Evolutionary conservation across 2,888 invertebrate genomes (phyloP), one percentile per base, ranked within the genome.

Genomic region (Oeneis ivallda): DNA sequence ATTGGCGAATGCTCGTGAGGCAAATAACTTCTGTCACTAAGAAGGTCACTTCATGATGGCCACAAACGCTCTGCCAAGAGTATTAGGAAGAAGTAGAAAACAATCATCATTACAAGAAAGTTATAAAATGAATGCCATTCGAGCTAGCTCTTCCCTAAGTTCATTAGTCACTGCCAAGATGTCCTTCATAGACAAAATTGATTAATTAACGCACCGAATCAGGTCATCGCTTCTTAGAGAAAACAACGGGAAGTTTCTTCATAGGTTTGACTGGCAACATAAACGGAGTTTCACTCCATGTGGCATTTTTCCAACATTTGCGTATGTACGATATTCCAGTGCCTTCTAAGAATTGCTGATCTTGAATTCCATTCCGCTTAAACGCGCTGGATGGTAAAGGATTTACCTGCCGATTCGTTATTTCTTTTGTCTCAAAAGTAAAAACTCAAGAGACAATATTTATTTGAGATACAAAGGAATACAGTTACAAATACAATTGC

Each of bases 361-460:
- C 91, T 82, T 91, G 91, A 64, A 91, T 69, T 72, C 91, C 91
- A 66, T 91, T 89, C 67, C 90, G 78, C 73, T 84, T 91, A 72
- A 91, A 71, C 47, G 89, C 88, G 72, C 88, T 85, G 57, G 87
- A 84, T 65, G 91, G 89, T 70, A 92, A 76, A 53, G 78, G 79
- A 65, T 77, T 76, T 59, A 88, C 88, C 90, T 91, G 89, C 67
- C 50, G 62, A 71, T 71, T 69, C 26, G 26, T 26, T 61, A 69
- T 63, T 64, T 57, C 63, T 47, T 59, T 45, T 69, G 67, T 43
- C 56, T 56, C 19, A 56, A 54, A 39, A 26, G 9, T 26, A 39
- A 3, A 8, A 11, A 54, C 9, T 54, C 49, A 26, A n/a, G 26
- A 6, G 49, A 10, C 17, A 5, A 54, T 11, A 47, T 50, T 37